Evolutionary conservation across 2,113 vertebrate species (phyloP).

Genomic region (Alligator mississippiensis): DNA sequence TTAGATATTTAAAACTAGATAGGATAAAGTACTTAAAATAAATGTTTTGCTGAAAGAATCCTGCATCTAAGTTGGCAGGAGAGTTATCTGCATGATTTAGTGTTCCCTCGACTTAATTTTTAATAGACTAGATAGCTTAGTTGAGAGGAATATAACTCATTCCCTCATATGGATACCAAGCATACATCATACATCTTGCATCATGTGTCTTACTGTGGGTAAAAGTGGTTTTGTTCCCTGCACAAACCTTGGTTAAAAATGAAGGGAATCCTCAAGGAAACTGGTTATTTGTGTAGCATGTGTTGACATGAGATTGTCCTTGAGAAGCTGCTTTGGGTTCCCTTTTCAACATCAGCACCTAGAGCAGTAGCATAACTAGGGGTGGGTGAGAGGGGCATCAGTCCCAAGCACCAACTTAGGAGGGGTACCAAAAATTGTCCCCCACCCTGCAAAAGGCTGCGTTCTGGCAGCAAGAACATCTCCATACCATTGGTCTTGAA

Average conservation of each 20-base stretch:
- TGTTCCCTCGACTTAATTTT: not conserved
- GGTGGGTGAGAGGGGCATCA: too few species aligned
- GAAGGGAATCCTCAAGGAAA: not conserved
- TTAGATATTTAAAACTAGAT: not conserved
- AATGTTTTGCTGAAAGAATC: not conserved
- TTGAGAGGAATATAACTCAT: not conserved
- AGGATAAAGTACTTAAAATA: not conserved
- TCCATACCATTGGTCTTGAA: too few species aligned
- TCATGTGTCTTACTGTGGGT: conserved; percentile 8
- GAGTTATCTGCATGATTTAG: not conserved
- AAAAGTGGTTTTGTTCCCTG: not conserved
- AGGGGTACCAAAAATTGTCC: too few species aligned
- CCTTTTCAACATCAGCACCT: too few species aligned
- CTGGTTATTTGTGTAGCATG: not conserved
- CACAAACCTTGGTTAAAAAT: accelerated
- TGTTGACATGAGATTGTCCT: not conserved
- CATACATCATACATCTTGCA: not conserved
- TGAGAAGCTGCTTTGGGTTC: not conserved
- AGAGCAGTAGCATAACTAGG: too few species aligned
- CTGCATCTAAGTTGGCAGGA: not conserved
- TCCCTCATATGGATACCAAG: not conserved
- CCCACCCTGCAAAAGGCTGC: too few species aligned
- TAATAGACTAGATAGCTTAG: not conserved
- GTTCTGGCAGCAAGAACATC: too few species aligned
- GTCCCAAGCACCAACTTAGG: too few species aligned